Evolutionary conservation across 1,140 invertebrate genomes (phyloP).

Genomic region (Drosophila sturtevanti): DNA sequence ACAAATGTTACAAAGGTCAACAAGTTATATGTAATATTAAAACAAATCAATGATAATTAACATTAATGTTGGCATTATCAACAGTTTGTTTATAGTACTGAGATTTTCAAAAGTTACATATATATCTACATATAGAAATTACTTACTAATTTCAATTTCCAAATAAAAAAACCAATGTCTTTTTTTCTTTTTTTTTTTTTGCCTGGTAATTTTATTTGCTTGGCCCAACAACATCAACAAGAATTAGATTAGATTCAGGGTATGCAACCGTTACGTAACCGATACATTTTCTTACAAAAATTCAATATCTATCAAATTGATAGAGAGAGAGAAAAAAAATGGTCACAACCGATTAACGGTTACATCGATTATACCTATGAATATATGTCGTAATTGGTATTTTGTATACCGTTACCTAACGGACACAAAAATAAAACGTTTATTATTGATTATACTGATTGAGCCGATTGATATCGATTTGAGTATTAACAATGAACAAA

Average conservation of each 20-base stretch:
- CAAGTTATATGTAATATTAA: no score
- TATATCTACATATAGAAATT: no score
- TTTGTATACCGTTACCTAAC: not conserved
- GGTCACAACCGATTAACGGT: not conserved
- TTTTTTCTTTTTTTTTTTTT: constrained; percentile 20
- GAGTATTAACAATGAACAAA: no score
- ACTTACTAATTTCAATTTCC: no score
- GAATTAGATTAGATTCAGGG: constrained; percentile 30
- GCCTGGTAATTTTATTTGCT: constrained; percentile 39
- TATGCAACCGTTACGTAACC: constrained; percentile 11
- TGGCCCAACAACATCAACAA: constrained; percentile 64
- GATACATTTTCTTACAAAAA: constrained; percentile 1
- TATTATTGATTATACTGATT: not conserved
- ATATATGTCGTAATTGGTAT: no score
- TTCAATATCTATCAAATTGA: not conserved
- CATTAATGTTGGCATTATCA: no score
- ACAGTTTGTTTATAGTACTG: no score
- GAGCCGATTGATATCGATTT: not conserved
- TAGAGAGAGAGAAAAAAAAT: not conserved
- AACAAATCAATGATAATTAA: no score
- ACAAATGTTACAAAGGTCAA: no score
- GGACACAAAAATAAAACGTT: not conserved
- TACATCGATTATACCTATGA: no score
- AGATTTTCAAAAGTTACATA: no score
- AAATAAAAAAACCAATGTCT: no score